Conservation (phyloP, 1,140 invertebrate genomes). For the Acromyrmex echinatior region DNA sequence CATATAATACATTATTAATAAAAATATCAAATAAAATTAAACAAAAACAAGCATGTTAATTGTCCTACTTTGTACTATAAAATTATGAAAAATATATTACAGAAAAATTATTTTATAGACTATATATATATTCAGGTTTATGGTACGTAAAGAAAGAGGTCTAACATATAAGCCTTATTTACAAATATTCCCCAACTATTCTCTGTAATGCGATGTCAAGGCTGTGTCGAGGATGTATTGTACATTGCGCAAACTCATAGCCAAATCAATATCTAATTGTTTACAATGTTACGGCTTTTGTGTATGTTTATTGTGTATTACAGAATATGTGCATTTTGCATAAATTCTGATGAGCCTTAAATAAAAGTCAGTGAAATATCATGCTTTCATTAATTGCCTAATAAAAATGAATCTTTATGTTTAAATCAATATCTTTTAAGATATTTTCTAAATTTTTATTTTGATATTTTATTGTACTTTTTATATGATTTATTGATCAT, state of each 20-base stretch:
- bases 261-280: conserved; percentile 19
- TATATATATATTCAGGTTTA: conserved; percentile 1
- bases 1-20: conserved; percentile 2
- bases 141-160: conserved; percentile 26
- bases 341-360: conserved; percentile 25
- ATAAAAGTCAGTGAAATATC: conserved; percentile 46
- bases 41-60: background rate
- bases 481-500: background rate
- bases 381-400: background rate
- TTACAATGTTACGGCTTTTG: conserved; percentile 23
- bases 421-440: background rate
- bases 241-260: background rate
- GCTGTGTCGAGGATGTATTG: background rate
- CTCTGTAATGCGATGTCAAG: background rate
- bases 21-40: conserved; percentile 36
- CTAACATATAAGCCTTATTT: conserved; percentile 29
- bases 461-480: background rate
- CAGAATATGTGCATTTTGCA: background rate
- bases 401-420: conserved; percentile 11
- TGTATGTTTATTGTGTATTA: conserved; percentile 30
- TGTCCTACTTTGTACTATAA: background rate
- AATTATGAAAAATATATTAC: conserved; percentile 8
- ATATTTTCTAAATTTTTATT: background rate
- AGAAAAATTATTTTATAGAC: conserved; percentile 16
- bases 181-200: conserved; percentile 14